A percentile compares a stretch with the other conserved stretches of the same genome.
Evolutionary conservation across 64 coral and sea anemone genomes (phyloP).

Genomic region (Montipora capricornis): DNA sequence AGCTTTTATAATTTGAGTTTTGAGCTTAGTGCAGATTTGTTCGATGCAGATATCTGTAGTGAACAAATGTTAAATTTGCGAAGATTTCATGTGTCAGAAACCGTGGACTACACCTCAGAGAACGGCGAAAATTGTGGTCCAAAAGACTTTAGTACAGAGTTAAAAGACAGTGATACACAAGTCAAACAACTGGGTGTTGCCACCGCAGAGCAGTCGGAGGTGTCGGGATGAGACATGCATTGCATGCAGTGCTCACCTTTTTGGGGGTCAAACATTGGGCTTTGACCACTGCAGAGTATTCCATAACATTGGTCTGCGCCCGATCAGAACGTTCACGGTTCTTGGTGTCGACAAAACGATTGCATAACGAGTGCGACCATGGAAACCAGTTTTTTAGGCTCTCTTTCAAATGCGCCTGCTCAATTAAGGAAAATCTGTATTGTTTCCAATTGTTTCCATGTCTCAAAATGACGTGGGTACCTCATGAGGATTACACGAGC

Average conservation of each 20-base stretch:
- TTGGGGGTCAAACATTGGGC: not conserved
- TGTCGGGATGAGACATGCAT: not conserved
- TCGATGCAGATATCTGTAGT: not conserved
- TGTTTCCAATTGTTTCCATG: no score
- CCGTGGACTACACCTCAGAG: not conserved
- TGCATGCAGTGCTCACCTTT: no score
- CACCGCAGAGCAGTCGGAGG: not conserved
- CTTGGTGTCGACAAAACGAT: no score
- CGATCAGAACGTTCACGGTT: no score
- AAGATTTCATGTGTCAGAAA: not conserved
- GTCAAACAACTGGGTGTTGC: not conserved
- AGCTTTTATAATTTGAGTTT: slow-evolving; percentile 46
- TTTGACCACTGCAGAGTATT: not conserved
- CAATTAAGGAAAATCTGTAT: no score
- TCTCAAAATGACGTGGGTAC: no score
- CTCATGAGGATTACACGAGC: no score
- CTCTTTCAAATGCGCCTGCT: no score
- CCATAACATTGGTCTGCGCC: no score
- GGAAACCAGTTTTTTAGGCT: no score
- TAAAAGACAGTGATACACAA: not conserved
- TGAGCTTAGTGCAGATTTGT: not conserved
- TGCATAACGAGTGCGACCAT: no score
- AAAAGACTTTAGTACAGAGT: not conserved
- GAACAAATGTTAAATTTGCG: not conserved
- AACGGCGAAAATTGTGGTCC: not conserved